Conservation (phyloP, 2,888 invertebrate species). For the Drosophila infuscata region DNA sequence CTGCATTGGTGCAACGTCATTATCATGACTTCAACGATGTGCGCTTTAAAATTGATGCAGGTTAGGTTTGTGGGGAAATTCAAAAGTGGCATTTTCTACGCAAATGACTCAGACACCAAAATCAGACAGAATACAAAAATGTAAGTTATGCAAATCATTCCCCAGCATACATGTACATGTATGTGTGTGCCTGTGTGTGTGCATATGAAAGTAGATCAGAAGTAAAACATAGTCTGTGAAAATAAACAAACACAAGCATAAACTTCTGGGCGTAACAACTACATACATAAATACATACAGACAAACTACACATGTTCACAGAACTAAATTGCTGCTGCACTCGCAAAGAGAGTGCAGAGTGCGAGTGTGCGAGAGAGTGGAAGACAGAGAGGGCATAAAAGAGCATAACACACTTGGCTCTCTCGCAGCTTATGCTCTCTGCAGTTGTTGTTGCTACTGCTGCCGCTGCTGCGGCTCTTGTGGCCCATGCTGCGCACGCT, state of each 20-base stretch:
- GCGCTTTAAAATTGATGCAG: slow-evolving; percentile 67
- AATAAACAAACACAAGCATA: slow-evolving; percentile 15
- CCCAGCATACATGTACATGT: neutral
- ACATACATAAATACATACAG: neutral
- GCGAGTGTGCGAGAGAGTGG: neutral
- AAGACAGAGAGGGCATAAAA: slow-evolving; percentile 19
- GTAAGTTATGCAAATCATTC: slow-evolving; percentile 10
- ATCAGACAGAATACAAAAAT: neutral
- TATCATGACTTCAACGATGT: slow-evolving; percentile 25
- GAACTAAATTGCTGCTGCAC: slow-evolving; percentile 36
- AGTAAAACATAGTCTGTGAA: slow-evolving; percentile 1
- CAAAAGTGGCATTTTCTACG: slow-evolving; percentile 11
- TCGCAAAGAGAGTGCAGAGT: slow-evolving; percentile 6
- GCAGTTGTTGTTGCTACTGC: slow-evolving; percentile 30
- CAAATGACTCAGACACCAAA: slow-evolving; percentile 19
- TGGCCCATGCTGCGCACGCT: slow-evolving; percentile 73
- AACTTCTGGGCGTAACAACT: slow-evolving; percentile 4
- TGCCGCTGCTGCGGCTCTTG: slow-evolving; percentile 36
- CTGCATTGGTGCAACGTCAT: slow-evolving; percentile 43
- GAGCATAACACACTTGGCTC: slow-evolving; percentile 22
- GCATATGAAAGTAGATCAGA: slow-evolving; percentile 22
- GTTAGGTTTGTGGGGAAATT: slow-evolving; percentile 55
- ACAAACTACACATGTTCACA: slow-evolving; percentile 19
- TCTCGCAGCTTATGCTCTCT: slow-evolving; percentile 53
- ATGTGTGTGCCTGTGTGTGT: neutral